Percentiles rank a stretch among this genome's conserved stretches.
Evolutionary conservation across 2,113 vertebrate genomes (phyloP).

Genomic region (Oncorhynchus masou): DNA sequence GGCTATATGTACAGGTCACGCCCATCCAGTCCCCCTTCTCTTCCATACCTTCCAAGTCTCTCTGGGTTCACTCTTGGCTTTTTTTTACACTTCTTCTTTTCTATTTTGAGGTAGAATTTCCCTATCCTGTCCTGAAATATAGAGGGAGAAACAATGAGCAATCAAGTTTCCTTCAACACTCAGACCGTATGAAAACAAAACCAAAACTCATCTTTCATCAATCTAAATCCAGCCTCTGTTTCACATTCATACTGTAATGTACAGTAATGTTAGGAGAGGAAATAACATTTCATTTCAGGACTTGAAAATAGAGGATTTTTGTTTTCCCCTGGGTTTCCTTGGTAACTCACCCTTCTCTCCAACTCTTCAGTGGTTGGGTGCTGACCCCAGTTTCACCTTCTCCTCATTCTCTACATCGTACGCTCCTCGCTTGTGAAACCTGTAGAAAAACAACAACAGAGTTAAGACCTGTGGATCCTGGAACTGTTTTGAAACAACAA

Average conservation of each 20-base stretch:
- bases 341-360: conserved; percentile 60
- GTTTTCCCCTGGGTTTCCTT: background rate
- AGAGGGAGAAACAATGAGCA: conserved; percentile 20
- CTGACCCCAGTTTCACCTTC: conserved; percentile 90
- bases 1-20: conserved; percentile 11
- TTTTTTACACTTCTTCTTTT: conserved; percentile 60
- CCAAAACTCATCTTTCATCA: too few species aligned
- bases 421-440: conserved; percentile 92
- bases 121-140: conserved; percentile 58
- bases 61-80: conserved; percentile 50
- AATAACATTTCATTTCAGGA: background rate
- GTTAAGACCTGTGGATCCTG: conserved; percentile 14
- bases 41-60: conserved; percentile 52
- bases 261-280: too few species aligned
- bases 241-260: too few species aligned
- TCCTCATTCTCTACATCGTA: conserved; percentile 96
- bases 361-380: conserved; percentile 81
- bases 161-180: background rate
- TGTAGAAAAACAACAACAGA: conserved; percentile 50
- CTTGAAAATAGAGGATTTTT: background rate
- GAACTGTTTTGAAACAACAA: background rate
- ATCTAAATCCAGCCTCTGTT: too few species aligned
- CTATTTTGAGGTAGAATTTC: conserved; percentile 80
- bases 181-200: background rate
- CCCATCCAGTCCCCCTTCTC: conserved; percentile 43